phyloP scores from a whole-genome alignment of 1,140 invertebrate genomes.

The Drosophila lacteicornis region DNA sequence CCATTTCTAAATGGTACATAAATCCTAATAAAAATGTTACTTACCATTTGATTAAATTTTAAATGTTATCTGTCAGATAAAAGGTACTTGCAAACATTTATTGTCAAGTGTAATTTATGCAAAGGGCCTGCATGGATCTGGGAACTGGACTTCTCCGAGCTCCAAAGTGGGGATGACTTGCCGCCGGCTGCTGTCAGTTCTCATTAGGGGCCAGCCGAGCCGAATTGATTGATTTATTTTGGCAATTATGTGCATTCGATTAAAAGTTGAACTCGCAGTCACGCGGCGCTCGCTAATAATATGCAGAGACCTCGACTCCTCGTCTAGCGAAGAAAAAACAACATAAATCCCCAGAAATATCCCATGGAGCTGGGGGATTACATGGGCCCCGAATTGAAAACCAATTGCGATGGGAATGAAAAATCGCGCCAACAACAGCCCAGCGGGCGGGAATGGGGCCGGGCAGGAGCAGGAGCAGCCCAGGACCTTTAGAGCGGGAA shows the following conservation, averaged over 20 bases:
- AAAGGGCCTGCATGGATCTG: slow-evolving; percentile 24
- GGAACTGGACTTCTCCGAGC: slow-evolving; percentile 6
- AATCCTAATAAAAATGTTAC: neutral
- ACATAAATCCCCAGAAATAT: slow-evolving; percentile 83
- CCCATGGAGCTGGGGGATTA: slow-evolving; percentile 77
- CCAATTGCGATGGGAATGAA: slow-evolving; percentile 81
- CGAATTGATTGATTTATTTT: slow-evolving; percentile 84
- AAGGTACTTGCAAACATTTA: neutral
- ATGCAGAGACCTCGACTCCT: slow-evolving; percentile 49
- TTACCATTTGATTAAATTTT: neutral
- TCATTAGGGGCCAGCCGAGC: slow-evolving; percentile 67
- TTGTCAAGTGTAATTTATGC: slow-evolving; percentile 62
- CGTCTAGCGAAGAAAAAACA: slow-evolving; percentile 55
- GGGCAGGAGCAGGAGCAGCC: slow-evolving; percentile 5
- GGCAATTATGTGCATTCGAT: slow-evolving; percentile 83
- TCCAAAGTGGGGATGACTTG: slow-evolving; percentile 16
- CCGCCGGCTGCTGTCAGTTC: slow-evolving; percentile 62
- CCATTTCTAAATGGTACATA: too few species aligned
- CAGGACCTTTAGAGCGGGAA: slow-evolving; percentile 18
- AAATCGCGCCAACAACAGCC: slow-evolving; percentile 76
- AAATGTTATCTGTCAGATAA: neutral
- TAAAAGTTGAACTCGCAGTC: slow-evolving; percentile 76
- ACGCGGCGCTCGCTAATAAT: slow-evolving; percentile 76
- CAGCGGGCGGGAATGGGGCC: slow-evolving; percentile 29
- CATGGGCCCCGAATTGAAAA: slow-evolving; percentile 81